phyloP scores from a whole-genome alignment of 2,113 vertebrate species.

The Probosciger aterrimus region DNA sequence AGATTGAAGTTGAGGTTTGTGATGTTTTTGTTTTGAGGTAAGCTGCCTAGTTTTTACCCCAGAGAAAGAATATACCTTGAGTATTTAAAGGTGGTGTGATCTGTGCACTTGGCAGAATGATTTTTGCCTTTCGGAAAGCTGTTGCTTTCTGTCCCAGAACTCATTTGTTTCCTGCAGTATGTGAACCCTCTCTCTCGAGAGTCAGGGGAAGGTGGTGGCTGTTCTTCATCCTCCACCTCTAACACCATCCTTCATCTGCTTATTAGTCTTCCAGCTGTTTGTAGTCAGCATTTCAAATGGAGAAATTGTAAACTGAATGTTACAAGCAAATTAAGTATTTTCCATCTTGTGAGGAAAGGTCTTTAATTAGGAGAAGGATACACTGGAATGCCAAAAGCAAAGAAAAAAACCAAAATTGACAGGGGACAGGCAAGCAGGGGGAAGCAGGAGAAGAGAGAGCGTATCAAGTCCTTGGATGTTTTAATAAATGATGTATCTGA shows the following conservation, averaged over 20 bases:
- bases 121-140: not conserved
- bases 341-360: slow-evolving; percentile 10
- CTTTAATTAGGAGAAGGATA: slow-evolving; percentile 50
- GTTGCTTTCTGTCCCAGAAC: not conserved
- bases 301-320: slow-evolving; percentile 5
- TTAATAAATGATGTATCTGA: slow-evolving; percentile 68
- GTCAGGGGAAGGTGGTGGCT: not conserved
- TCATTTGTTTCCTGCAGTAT: not conserved
- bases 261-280: not conserved
- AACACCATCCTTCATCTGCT: not conserved
- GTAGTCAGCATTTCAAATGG: slow-evolving; percentile 3
- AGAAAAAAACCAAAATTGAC: not conserved
- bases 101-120: not conserved
- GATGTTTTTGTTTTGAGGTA: not conserved
- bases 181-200: fast-evolving
- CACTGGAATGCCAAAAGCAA: not conserved
- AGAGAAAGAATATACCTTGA: not conserved
- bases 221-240: not conserved
- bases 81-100: not conserved
- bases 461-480: slow-evolving; percentile 42
- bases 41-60: not conserved
- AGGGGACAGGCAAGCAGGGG: not conserved
- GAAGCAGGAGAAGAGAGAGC: slow-evolving; percentile 23
- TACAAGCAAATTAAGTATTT: slow-evolving; percentile 55
- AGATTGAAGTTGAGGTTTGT: not conserved